Conservation (phyloP, 92 coral and sea anemone genomes). For the Porites lobata region DNA sequence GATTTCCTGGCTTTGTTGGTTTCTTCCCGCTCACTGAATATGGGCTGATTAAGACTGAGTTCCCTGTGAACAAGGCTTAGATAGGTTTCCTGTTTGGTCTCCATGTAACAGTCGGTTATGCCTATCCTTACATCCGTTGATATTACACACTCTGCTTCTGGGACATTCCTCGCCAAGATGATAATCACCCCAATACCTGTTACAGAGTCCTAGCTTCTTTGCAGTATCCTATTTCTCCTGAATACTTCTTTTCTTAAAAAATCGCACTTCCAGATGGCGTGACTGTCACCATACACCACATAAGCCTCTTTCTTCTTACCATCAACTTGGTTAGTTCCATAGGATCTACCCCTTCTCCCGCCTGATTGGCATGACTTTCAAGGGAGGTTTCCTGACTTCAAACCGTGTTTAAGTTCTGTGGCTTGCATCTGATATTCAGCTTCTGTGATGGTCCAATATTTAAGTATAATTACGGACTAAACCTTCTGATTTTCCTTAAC, state of each 20-base stretch:
- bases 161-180: no score
- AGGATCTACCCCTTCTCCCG: no score
- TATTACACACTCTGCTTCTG: no score
- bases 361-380: no score
- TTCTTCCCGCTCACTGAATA: no score
- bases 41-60: not conserved
- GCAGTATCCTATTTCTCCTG: not conserved
- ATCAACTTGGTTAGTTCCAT: no score
- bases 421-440: slow-evolving; percentile 51
- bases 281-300: not conserved
- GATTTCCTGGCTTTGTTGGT: no score
- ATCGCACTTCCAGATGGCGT: slow-evolving; percentile 51
- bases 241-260: not conserved
- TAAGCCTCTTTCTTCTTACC: not conserved
- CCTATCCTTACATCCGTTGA: slow-evolving; percentile 19
- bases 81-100: slow-evolving; percentile 1
- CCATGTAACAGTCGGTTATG: slow-evolving; percentile 48
- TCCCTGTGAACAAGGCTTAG: not conserved
- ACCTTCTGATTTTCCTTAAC: no score
- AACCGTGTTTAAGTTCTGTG: no score
- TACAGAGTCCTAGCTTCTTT: no score
- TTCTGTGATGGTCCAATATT: slow-evolving; percentile 33
- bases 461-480: not conserved
- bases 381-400: no score
- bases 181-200: no score